A percentile compares a stretch with the other conserved stretches of the same genome.
These are phyloP conservation scores for Narcine bancroftii DNA, from an alignment of 2,113 vertebrate genomes.

Conservation along the genomic window DNA sequence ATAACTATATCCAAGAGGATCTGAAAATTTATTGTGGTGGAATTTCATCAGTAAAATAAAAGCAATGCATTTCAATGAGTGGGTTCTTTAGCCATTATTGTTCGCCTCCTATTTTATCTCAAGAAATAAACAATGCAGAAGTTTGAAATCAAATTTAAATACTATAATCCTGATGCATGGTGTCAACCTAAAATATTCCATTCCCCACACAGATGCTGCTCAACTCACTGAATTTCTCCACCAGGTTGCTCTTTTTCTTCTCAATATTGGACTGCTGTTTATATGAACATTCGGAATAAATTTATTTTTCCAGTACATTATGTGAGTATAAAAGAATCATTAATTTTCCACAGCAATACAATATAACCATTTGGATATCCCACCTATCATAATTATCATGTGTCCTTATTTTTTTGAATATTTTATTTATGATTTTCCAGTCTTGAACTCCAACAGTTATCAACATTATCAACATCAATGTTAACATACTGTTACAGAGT, in stretches of 20 bases:
- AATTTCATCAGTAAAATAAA: not conserved
- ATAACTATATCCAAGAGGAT: too few species aligned
- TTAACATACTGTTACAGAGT: too few species aligned
- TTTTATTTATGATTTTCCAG: too few species aligned
- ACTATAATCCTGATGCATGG: too few species aligned
- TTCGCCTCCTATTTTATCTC: not conserved
- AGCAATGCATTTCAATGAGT: conserved; percentile 23
- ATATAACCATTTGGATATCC: not conserved
- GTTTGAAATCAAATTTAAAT: not conserved
- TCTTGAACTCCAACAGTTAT: too few species aligned
- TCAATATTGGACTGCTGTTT: not conserved
- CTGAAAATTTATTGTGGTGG: too few species aligned
- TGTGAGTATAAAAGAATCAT: not conserved
- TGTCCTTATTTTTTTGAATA: too few species aligned
- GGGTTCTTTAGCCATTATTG: not conserved
- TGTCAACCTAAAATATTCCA: too few species aligned
- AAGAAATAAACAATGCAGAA: not conserved
- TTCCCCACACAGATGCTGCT: too few species aligned
- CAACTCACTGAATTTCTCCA: too few species aligned
- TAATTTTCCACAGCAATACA: not conserved
- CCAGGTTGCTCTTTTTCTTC: too few species aligned
- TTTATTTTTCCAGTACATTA: not conserved
- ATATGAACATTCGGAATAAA: not conserved
- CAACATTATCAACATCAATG: too few species aligned
- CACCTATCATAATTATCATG: not conserved